phyloP scores from a whole-genome alignment of 2,888 invertebrate genomes.

The Chydorus sphaericus region DNA sequence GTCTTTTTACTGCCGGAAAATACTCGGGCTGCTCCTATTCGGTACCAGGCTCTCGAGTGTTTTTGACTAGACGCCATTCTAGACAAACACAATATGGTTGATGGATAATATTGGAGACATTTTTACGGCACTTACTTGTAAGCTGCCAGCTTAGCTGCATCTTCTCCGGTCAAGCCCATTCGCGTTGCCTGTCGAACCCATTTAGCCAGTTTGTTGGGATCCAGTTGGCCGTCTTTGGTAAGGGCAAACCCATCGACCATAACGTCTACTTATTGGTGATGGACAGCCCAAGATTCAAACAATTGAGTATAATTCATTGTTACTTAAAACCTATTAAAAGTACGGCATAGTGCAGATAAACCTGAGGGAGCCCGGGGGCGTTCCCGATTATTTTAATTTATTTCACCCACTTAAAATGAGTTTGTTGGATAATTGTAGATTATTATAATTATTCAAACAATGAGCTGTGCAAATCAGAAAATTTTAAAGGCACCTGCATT shows the following conservation, averaged over 20 bases:
- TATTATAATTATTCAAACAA: no score
- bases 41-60: constrained; percentile 41
- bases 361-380: no score
- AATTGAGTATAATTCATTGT: no score
- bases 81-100: background rate
- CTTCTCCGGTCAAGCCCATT: constrained; percentile 35
- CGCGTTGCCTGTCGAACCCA: constrained; percentile 35
- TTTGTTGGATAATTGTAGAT: no score
- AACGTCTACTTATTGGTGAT: constrained; percentile 27
- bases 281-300: no score
- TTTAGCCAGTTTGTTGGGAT: constrained; percentile 30
- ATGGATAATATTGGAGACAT: no score
- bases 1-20: constrained; percentile 35
- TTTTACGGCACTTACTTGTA: constrained; percentile 27
- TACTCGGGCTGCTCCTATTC: constrained; percentile 38
- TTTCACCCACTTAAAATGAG: no score
- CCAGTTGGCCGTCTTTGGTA: constrained; percentile 29
- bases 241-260: constrained; percentile 24
- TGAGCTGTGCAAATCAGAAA: no score
- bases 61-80: constrained; percentile 29
- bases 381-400: no score
- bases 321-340: no score
- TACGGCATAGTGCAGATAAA: no score
- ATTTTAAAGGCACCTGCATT: no score
- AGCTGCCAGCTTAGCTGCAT: constrained; percentile 38